Base-by-base conservation (phyloP, 2,797 vertebrate species). In the Pampus argenteus region DNA sequence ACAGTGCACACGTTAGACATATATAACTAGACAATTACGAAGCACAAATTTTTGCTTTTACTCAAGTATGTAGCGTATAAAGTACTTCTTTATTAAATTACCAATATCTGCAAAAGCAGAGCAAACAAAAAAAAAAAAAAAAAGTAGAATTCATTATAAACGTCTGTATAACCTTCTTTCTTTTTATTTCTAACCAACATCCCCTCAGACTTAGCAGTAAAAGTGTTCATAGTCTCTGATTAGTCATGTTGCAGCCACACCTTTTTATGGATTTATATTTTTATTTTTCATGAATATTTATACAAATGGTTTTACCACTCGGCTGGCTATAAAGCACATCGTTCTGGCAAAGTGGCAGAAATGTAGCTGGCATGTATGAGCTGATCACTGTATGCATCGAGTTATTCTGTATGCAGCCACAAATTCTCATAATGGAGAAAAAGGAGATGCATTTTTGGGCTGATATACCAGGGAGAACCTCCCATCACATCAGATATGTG, bases 261-360 rank as follows among this genome's bases (percentile, higher is more conserved):
- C 25, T 44, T 31, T 28, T 26, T 44, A n/a, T 20, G 25, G 1
- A 50, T 40, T 63, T 60, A 3, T 22, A 6, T 61, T 61, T 64
- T 49, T 13, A 69, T 66, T 52, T 72, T 40, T 9, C 8, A 59
- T 60, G 44, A 81, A 79, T 83, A 73, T 83, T 69, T 66, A 64
- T 58, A 9, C 29, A 45, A 14, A 49, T 44, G 28, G 34, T 62
- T 57, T 67, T 36, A 61, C 61, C 71, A 79, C 9, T 65, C 47
- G 25, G 25, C 9, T 61, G 50, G 31, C 44, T 72, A 26, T 40
- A 63, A 74, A 73, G 17, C 63, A 44, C 25, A 48, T 64, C 6
- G 31, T 64, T 76, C 52, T 70, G 25, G 20, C 55, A 65, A 50
- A 67, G 58, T 63, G 61, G 31, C 31, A 29, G 20, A 65, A 75